Conservation (phyloP, 2,888 invertebrate species). For the Danaus chrysippus region DNA sequence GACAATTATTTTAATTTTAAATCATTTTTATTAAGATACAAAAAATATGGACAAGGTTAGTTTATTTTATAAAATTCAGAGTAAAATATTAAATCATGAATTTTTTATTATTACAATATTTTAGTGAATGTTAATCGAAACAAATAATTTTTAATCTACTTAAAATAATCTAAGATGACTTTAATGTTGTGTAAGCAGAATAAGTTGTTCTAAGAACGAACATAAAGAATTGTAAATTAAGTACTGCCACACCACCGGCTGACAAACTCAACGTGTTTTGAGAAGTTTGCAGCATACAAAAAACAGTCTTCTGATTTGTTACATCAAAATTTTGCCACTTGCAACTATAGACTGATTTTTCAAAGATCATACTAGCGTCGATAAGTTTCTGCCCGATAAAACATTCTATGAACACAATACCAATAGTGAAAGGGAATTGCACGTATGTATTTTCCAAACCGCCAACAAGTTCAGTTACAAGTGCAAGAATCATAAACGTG, state of each 20-base stretch:
- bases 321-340: constrained; percentile 57
- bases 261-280: constrained; percentile 52
- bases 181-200: constrained; percentile 53
- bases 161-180: constrained; percentile 34
- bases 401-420: constrained; percentile 53
- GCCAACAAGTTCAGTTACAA: constrained; percentile 52
- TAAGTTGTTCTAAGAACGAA: constrained; percentile 48
- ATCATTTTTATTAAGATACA: too few species aligned
- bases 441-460: constrained; percentile 54
- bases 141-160: too few species aligned
- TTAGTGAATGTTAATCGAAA: too few species aligned
- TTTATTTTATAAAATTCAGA: too few species aligned
- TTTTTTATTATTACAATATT: too few species aligned
- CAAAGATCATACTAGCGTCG: constrained; percentile 49
- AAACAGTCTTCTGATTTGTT: constrained; percentile 47
- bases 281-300: constrained; percentile 48
- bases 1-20: too few species aligned
- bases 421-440: constrained; percentile 46
- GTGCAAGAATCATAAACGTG: constrained; percentile 40
- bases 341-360: constrained; percentile 49
- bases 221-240: constrained; percentile 50
- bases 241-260: constrained; percentile 50
- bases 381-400: constrained; percentile 51
- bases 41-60: too few species aligned
- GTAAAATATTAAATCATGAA: too few species aligned